These are phyloP conservation scores for Alouatta palliata DNA, from an alignment of 2,113 vertebrate species.

Conservation along the genomic window DNA sequence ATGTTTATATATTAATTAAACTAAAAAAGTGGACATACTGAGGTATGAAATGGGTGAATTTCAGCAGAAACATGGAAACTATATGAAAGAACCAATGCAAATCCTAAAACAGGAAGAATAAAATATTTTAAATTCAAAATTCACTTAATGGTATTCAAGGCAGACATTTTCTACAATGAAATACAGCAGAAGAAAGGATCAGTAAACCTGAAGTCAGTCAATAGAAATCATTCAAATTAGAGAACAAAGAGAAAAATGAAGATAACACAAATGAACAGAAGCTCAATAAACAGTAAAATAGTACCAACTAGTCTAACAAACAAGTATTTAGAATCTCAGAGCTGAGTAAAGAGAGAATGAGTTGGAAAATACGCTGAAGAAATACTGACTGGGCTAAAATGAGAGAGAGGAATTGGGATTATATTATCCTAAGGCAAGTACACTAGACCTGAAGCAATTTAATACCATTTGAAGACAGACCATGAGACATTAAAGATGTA, in stretches of 20 bases:
- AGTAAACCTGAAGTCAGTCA: not conserved
- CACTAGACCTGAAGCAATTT: not conserved
- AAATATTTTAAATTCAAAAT: slow-evolving; percentile 21
- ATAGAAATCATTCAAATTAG: not conserved
- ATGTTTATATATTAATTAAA: not conserved
- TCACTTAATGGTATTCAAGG: not conserved
- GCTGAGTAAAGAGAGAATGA: not conserved
- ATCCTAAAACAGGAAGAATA: not conserved
- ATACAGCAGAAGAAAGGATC: not conserved
- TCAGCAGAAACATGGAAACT: not conserved
- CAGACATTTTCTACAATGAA: no score
- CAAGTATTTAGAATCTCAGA: not conserved
- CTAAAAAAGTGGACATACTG: not conserved
- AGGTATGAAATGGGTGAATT: not conserved
- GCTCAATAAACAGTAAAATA: not conserved
- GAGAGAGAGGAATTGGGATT: not conserved
- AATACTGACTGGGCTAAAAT: not conserved
- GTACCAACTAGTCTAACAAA: not conserved
- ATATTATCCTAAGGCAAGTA: not conserved
- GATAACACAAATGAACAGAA: not conserved
- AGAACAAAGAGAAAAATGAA: not conserved
- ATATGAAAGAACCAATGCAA: not conserved
- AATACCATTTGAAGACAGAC: not conserved
- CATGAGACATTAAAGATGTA: not conserved
- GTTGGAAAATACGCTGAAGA: not conserved